A percentile compares a stretch with the other conserved stretches of the same genome.
phyloP scores from a whole-genome alignment of 1,140 invertebrate species.

The Prorops nasuta region DNA sequence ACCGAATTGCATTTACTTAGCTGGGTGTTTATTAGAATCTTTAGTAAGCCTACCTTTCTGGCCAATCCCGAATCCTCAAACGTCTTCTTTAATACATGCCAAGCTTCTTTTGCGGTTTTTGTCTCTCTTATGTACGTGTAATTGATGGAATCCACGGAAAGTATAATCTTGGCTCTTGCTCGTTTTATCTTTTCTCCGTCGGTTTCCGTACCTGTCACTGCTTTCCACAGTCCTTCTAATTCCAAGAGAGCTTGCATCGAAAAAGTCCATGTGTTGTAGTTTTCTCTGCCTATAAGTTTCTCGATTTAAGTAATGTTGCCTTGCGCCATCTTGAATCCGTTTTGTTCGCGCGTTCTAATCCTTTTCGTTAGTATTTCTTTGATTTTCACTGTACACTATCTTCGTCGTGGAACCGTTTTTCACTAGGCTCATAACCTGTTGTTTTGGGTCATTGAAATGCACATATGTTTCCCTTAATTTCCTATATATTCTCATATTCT shows the following conservation, averaged over 20 bases:
- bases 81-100: not conserved
- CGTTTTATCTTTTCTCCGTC: not conserved
- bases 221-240: slow-evolving; percentile 26
- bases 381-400: no score
- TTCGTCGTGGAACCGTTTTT: no score
- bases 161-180: not conserved
- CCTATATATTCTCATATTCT: no score
- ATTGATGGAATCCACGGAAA: not conserved
- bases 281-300: slow-evolving; percentile 33
- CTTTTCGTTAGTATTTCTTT: no score
- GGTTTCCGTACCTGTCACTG: not conserved
- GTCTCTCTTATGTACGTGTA: not conserved
- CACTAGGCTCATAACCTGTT: no score
- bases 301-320: no score
- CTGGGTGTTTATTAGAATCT: not conserved
- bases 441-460: no score
- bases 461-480: no score
- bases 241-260: slow-evolving; percentile 32
- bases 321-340: no score
- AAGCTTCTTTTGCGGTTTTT: not conserved
- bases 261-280: slow-evolving; percentile 34
- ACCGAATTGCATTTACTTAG: not conserved
- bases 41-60: not conserved
- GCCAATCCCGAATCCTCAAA: slow-evolving; percentile 2
- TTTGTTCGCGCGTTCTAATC: no score